Percentiles rank a stretch among this genome's conserved stretches.
These are phyloP conservation scores for Planiliza haematocheilus DNA, from an alignment of 2,113 vertebrate species.

Conservation along the genomic window DNA sequence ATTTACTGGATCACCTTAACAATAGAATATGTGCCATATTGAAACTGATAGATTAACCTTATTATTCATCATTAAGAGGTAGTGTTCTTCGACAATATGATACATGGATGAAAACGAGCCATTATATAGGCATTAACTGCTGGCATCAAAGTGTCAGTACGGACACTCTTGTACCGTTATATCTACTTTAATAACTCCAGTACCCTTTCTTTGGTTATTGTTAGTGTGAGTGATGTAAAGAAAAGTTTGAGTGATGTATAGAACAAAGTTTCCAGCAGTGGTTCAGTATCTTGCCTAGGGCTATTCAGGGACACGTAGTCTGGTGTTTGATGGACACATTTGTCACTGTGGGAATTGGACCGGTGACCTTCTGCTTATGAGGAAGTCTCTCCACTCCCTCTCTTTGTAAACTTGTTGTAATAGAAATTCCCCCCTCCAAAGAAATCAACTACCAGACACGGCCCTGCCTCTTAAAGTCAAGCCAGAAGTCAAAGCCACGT, in stretches of 20 bases:
- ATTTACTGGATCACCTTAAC: too few species aligned
- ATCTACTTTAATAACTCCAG: too few species aligned
- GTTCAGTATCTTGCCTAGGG: not conserved
- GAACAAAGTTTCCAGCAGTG: too few species aligned
- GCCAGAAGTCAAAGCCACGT: conserved; percentile 25
- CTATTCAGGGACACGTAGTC: not conserved
- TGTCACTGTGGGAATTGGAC: not conserved
- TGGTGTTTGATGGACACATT: not conserved
- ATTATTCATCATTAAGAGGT: conserved; percentile 17
- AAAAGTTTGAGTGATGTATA: not conserved
- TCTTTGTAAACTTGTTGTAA: not conserved
- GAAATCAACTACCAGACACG: conserved; percentile 12
- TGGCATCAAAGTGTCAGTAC: not conserved
- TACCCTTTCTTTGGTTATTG: too few species aligned
- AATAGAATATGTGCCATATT: too few species aligned
- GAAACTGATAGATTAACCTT: conserved; percentile 18
- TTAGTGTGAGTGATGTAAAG: not conserved
- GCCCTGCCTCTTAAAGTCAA: conserved; percentile 27
- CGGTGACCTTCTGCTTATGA: not conserved
- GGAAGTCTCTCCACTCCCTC: not conserved
- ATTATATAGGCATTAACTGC: conserved; percentile 2
- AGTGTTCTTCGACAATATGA: not conserved
- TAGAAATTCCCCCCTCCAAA: conserved; percentile 19
- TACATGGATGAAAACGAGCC: conserved; percentile 5
- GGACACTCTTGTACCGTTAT: too few species aligned